Conservation (phyloP, 2,888 invertebrate genomes). For the Mallateleia sp. region DNA sequence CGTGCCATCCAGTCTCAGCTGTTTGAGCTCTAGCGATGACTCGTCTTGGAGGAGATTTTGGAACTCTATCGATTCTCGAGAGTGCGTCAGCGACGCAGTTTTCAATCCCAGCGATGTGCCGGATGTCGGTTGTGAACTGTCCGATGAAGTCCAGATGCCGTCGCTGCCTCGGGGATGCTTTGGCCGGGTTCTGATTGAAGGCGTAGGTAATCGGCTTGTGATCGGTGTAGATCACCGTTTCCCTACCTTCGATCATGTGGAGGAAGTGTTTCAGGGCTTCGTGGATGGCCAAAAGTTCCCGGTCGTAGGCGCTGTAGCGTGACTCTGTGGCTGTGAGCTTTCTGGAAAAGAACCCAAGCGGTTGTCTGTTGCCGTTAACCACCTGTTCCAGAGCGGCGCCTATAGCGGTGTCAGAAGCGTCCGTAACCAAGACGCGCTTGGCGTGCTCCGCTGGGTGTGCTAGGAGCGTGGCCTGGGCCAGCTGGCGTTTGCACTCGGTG, state of each 20-base stretch:
- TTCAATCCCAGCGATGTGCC: slow-evolving; percentile 55
- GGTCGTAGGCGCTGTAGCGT: slow-evolving; percentile 49
- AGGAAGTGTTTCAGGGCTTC: slow-evolving; percentile 46
- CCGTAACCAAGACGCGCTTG: too few species aligned
- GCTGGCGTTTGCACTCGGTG: too few species aligned
- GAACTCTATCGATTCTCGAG: slow-evolving; percentile 19
- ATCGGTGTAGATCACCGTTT: slow-evolving; percentile 42
- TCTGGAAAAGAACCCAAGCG: slow-evolving; percentile 52
- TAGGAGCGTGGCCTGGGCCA: too few species aligned
- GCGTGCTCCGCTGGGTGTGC: too few species aligned
- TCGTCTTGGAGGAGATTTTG: background rate
- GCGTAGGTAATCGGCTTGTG: slow-evolving; percentile 62
- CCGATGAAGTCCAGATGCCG: slow-evolving; percentile 65
- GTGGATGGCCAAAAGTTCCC: slow-evolving; percentile 53
- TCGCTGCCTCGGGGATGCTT: slow-evolving; percentile 64
- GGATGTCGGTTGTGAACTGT: slow-evolving; percentile 68
- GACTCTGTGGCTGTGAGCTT: slow-evolving; percentile 8
- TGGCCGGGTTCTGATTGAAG: slow-evolving; percentile 37
- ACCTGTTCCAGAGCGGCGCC: slow-evolving; percentile 58
- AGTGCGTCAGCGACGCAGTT: slow-evolving; percentile 47
- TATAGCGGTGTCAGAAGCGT: slow-evolving; percentile 54
- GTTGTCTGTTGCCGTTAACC: slow-evolving; percentile 21
- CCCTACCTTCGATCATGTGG: slow-evolving; percentile 59
- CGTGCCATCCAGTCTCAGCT: slow-evolving; percentile 24
- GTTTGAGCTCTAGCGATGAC: slow-evolving; percentile 9